phyloP scores from a whole-genome alignment of 2,797 vertebrate genomes.

The Hylomyscus alleni region DNA sequence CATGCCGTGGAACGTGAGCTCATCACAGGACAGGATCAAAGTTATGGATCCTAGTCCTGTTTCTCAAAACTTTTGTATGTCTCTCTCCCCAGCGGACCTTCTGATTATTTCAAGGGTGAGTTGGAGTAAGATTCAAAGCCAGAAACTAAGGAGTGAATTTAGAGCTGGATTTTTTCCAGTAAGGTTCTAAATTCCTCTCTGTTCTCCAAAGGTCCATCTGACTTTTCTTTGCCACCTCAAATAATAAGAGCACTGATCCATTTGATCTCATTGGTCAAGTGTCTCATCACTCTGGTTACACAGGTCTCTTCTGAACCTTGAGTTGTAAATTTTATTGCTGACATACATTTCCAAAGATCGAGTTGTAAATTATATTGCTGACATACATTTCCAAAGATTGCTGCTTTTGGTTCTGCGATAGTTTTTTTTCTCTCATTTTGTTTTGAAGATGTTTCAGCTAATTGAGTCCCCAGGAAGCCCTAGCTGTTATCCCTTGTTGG shows the following conservation, averaged over 20 bases:
- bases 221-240: slow-evolving; percentile 1
- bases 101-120: slow-evolving; percentile 28
- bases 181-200: not conserved
- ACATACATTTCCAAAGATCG: not conserved
- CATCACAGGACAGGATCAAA: slow-evolving; percentile 25
- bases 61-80: not conserved
- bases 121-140: slow-evolving; percentile 21
- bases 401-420: slow-evolving; percentile 44
- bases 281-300: not conserved
- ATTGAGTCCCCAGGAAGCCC: not conserved
- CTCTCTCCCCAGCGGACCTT: not conserved
- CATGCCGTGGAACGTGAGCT: not conserved
- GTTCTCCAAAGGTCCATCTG: not conserved
- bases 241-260: not conserved
- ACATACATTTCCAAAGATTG: not conserved
- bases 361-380: slow-evolving; percentile 6
- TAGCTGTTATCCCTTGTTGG: not conserved
- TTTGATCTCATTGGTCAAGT: not conserved
- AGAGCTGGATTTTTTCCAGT: not conserved
- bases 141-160: not conserved
- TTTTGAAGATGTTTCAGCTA: slow-evolving; percentile 22
- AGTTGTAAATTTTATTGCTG: slow-evolving; percentile 11
- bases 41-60: not conserved
- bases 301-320: not conserved
- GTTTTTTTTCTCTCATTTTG: not conserved